These are phyloP conservation scores for Halocynthia roretzi DNA, from an alignment of 23 tunicate species.

Conservation along the genomic window DNA sequence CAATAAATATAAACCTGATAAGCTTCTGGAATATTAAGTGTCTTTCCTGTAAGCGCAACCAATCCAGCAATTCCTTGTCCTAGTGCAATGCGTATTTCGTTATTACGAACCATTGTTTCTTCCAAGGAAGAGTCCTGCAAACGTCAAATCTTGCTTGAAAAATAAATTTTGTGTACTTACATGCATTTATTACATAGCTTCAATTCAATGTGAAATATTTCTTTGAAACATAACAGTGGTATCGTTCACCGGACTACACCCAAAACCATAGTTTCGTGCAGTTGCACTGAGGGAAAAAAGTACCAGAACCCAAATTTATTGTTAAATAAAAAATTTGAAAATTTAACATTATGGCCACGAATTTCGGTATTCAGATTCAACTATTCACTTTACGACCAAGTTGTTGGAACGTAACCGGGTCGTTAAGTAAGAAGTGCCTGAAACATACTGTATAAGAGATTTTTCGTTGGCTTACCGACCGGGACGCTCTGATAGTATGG, in stretches of 20 bases:
- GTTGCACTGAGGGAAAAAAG: neutral
- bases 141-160: constrained; percentile 1
- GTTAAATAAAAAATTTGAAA: no score
- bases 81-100: constrained; percentile 75
- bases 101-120: constrained; percentile 49
- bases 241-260: no score
- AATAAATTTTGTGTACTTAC: neutral
- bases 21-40: constrained; percentile 82
- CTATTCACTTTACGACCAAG: no score
- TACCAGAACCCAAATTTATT: neutral
- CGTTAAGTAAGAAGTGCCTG: no score
- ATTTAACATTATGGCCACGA: no score
- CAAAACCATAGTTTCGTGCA: no score
- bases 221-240: no score
- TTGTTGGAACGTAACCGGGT: no score
- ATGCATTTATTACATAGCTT: neutral
- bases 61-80: constrained; percentile 89
- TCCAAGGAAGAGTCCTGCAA: constrained; percentile 77
- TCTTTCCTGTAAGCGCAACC: constrained; percentile 79
- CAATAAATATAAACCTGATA: constrained; percentile 45
- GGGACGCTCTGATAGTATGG: neutral
- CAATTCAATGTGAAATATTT: no score
- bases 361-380: no score
- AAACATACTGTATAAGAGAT: no score
- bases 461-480: no score